phyloP scores from a whole-genome alignment of 2,113 vertebrate species.

The Copsychus sechellarum region DNA sequence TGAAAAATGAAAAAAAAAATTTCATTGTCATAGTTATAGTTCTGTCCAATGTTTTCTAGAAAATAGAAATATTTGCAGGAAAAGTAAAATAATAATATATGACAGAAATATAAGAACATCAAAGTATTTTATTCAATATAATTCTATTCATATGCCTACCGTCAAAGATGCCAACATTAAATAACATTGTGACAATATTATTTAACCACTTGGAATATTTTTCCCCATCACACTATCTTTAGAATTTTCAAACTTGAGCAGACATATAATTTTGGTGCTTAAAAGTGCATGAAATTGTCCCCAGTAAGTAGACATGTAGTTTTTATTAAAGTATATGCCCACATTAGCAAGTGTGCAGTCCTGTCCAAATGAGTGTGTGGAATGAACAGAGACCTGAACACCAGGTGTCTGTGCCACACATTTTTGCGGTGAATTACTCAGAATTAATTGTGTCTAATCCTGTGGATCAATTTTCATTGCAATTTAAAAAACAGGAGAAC shows the following conservation, averaged over 20 bases:
- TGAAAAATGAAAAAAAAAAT: background rate
- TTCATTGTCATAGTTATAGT: background rate
- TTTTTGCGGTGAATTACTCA: background rate
- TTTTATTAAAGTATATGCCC: background rate
- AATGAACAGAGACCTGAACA: background rate
- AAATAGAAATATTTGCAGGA: background rate
- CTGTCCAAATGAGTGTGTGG: fast-evolving
- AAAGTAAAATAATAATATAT: background rate
- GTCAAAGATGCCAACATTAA: background rate
- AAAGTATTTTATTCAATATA: background rate
- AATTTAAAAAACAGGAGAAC: background rate
- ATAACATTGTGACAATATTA: background rate
- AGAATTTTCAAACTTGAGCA: background rate
- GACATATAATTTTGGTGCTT: background rate
- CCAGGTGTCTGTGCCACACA: fast-evolving
- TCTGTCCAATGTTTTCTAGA: background rate
- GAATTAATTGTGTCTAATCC: background rate
- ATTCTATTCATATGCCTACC: background rate
- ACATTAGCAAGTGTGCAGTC: background rate
- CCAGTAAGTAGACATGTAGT: background rate
- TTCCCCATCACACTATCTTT: background rate
- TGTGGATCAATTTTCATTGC: background rate
- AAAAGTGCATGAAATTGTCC: background rate
- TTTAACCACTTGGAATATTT: background rate
- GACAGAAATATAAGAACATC: background rate